These are phyloP conservation scores for Gnatocerus cornutus DNA, from an alignment of 2,888 invertebrate species.

Conservation along the genomic window DNA sequence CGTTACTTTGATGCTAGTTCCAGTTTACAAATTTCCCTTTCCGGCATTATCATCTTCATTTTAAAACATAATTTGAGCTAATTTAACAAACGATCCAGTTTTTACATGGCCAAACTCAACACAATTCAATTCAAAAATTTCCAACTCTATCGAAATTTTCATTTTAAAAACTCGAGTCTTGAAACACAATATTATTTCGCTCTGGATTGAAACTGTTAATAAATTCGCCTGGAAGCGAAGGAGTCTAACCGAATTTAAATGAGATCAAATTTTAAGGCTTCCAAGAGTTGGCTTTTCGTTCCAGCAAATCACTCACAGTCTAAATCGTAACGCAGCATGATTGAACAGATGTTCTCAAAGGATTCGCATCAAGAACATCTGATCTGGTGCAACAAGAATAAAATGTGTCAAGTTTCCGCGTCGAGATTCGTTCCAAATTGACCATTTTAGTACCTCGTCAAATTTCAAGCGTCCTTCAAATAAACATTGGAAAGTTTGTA, in stretches of 20 bases:
- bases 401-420: neutral
- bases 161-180: neutral
- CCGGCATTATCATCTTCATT: neutral
- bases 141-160: neutral
- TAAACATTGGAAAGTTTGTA: slow-evolving; percentile 18
- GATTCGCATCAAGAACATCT: slow-evolving; percentile 7
- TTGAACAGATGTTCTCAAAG: slow-evolving; percentile 19
- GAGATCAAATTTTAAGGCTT: slow-evolving; percentile 28
- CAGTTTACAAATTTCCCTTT: neutral
- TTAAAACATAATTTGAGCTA: slow-evolving; percentile 3
- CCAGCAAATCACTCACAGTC: slow-evolving; percentile 19
- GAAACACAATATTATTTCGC: slow-evolving; percentile 14
- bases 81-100: neutral
- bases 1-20: slow-evolving; percentile 6
- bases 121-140: too few species aligned
- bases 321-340: slow-evolving; percentile 14
- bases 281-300: slow-evolving; percentile 22
- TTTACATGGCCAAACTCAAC: too few species aligned
- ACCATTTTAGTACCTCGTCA: too few species aligned
- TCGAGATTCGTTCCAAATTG: too few species aligned
- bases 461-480: neutral
- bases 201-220: slow-evolving; percentile 21
- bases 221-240: slow-evolving; percentile 23
- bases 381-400: neutral
- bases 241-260: slow-evolving; percentile 23